Percentiles rank a stretch among this genome's conserved stretches.
These are phyloP conservation scores for Agrilus cyanescens DNA, from an alignment of 2,888 invertebrate genomes.

Conservation along the genomic window DNA sequence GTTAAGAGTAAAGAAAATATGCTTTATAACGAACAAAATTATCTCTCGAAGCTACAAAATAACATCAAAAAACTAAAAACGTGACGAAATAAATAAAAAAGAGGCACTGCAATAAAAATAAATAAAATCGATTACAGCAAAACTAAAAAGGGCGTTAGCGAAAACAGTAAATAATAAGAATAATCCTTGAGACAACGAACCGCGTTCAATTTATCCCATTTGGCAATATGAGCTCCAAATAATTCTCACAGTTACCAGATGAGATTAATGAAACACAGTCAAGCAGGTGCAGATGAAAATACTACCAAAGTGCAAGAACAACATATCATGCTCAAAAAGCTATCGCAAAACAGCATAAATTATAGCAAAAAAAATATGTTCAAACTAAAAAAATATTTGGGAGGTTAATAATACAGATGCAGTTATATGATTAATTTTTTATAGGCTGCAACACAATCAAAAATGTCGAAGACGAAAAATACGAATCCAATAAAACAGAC, in stretches of 20 bases:
- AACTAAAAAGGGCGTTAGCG: constrained; percentile 2
- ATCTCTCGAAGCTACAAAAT: not conserved
- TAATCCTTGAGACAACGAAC: constrained; percentile 37
- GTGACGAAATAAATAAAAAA: not conserved
- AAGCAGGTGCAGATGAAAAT: constrained; percentile 27
- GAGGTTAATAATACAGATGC: constrained; percentile 7
- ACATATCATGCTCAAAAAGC: constrained; percentile 8
- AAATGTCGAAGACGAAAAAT: not conserved
- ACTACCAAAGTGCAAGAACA: constrained; percentile 15
- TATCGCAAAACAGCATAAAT: constrained; percentile 16
- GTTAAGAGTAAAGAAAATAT: constrained; percentile 7
- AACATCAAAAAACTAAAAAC: constrained; percentile 1
- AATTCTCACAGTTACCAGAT: constrained; percentile 95
- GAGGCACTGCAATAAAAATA: constrained; percentile 12
- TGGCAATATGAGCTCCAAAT: constrained; percentile 65
- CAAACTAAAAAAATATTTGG: constrained; percentile 10
- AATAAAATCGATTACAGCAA: too few species aligned
- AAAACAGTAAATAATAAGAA: constrained; percentile 19
- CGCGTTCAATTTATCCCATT: constrained; percentile 68
- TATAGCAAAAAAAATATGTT: constrained; percentile 25
- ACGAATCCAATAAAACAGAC: not conserved
- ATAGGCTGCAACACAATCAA: not conserved
- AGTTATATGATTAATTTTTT: not conserved
- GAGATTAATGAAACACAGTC: constrained; percentile 77
- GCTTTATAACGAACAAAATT: too few species aligned